These are phyloP conservation scores for Ceratotherium simum DNA, from an alignment of 2,113 vertebrate species.

Conservation along the genomic window DNA sequence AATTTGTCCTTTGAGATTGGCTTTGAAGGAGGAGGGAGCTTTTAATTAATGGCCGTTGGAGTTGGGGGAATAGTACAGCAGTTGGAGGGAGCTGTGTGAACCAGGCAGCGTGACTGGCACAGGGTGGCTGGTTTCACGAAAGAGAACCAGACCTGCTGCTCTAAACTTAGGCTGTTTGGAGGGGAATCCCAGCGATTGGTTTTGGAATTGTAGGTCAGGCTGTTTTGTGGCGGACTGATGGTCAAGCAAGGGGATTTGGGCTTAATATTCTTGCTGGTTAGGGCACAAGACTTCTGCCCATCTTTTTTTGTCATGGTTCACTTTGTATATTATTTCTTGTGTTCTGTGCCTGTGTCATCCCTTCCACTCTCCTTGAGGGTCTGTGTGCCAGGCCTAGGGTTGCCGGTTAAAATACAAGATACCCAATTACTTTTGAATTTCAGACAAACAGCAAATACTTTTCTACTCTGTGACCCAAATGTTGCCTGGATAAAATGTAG, in stretches of 20 bases:
- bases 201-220: not conserved
- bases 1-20: not conserved
- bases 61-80: not conserved
- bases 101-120: too few species aligned
- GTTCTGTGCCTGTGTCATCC: not conserved
- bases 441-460: not conserved
- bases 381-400: not conserved
- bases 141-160: not conserved
- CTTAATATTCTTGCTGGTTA: not conserved
- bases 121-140: not conserved
- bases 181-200: not conserved
- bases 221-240: not conserved
- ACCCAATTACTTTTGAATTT: not conserved
- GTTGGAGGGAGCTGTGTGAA: too few species aligned
- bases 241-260: not conserved
- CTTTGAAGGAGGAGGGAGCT: not conserved
- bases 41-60: not conserved
- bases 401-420: not conserved
- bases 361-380: not conserved
- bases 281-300: not conserved
- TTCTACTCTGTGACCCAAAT: not conserved
- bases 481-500: not conserved
- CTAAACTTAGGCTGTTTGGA: not conserved
- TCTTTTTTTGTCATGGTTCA: not conserved
- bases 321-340: not conserved